Evolutionary conservation across 2,113 vertebrate genomes (phyloP).

Genomic region (Muntiacus reevesi): DNA sequence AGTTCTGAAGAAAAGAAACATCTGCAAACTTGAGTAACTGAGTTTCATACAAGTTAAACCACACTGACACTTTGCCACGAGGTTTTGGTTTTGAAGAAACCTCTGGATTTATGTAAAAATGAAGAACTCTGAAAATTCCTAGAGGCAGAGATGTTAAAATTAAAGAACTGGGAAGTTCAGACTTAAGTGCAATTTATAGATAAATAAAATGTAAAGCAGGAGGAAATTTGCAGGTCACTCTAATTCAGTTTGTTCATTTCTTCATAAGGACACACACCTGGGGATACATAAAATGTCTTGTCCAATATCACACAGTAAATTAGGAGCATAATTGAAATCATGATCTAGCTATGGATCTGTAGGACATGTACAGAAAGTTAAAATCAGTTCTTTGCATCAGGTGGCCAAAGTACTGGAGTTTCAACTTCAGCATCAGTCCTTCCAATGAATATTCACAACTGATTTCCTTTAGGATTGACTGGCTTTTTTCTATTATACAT

Average conservation of each 20-base stretch:
- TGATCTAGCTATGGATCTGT: not conserved
- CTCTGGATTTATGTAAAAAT: not conserved
- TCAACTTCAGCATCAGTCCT: not conserved
- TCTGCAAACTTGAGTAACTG: not conserved
- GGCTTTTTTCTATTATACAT: not conserved
- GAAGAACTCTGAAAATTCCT: constrained; percentile 11
- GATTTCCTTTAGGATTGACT: not conserved
- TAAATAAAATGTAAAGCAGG: not conserved
- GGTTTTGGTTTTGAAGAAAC: not conserved
- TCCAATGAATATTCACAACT: not conserved
- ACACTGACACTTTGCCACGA: not conserved
- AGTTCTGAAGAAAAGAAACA: not conserved
- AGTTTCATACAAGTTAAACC: not conserved
- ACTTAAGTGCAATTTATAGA: not conserved
- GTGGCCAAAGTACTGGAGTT: not conserved
- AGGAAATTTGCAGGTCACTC: not conserved
- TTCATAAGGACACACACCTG: not conserved
- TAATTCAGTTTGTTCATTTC: not conserved
- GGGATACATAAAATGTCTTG: not conserved
- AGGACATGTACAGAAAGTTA: not conserved
- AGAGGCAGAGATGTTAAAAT: not conserved
- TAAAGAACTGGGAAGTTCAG: not conserved
- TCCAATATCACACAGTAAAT: not conserved
- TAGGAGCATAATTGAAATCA: not conserved
- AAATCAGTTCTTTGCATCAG: not conserved